phyloP scores from a whole-genome alignment of 2,888 invertebrate genomes.

The Tupiocoris notatus region DNA sequence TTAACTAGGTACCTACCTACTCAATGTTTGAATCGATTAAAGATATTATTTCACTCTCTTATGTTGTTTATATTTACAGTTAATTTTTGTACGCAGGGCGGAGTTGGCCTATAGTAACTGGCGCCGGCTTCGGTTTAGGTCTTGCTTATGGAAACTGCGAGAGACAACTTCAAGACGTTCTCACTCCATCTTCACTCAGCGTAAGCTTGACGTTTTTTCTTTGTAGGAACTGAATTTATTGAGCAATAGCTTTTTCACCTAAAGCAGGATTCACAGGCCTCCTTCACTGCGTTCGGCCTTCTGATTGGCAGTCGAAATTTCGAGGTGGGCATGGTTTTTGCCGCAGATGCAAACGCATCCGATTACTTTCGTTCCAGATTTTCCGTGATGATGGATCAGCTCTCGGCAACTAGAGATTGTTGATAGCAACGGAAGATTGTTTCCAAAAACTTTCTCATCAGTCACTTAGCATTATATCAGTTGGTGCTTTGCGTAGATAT shows the following conservation, averaged over 20 bases:
- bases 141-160: slow-evolving; percentile 88
- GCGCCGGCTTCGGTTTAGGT: slow-evolving; percentile 86
- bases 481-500: background rate
- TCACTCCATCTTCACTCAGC: slow-evolving; percentile 44
- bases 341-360: too few species aligned
- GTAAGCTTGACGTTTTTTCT: too few species aligned
- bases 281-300: background rate
- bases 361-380: background rate
- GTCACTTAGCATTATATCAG: too few species aligned
- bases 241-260: background rate
- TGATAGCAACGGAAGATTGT: too few species aligned
- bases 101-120: slow-evolving; percentile 84
- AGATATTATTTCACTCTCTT: background rate
- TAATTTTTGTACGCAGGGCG: slow-evolving; percentile 60
- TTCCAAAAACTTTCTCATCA: too few species aligned
- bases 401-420: too few species aligned
- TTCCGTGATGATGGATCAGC: background rate
- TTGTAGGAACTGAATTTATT: too few species aligned
- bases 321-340: too few species aligned
- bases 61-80: background rate
- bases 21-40: background rate
- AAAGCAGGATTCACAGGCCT: background rate
- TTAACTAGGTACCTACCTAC: background rate
- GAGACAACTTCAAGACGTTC: slow-evolving; percentile 59
- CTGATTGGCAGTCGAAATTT: too few species aligned